These are phyloP conservation scores for Sphecodes monilicornis DNA, from an alignment of 2,888 invertebrate genomes.

Conservation along the genomic window DNA sequence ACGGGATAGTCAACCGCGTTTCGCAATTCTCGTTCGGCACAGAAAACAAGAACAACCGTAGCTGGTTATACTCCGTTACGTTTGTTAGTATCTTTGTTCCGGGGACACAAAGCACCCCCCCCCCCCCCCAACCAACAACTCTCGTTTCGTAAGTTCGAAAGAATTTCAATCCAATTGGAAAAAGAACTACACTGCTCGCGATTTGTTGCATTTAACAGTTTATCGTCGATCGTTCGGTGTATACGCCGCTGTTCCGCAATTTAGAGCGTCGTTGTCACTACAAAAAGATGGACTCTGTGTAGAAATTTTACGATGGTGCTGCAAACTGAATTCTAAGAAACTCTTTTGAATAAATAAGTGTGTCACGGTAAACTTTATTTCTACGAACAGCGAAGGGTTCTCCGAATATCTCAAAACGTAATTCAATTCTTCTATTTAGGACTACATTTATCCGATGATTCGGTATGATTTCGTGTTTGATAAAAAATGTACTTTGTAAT, in stretches of 20 bases:
- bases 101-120: slow-evolving; percentile 29
- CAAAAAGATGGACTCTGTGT: neutral
- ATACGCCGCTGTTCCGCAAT: neutral
- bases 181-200: neutral
- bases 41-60: slow-evolving; percentile 4
- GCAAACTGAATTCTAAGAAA: neutral
- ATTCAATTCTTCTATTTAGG: neutral
- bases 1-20: slow-evolving; percentile 31
- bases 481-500: too few species aligned
- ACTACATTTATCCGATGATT: too few species aligned
- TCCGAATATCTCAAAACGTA: neutral
- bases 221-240: neutral
- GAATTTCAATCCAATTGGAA: neutral
- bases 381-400: neutral
- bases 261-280: neutral
- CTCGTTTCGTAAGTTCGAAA: neutral
- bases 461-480: too few species aligned
- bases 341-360: neutral
- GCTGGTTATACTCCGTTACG: too few species aligned
- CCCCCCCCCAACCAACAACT: neutral
- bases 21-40: slow-evolving; percentile 47
- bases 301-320: neutral
- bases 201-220: neutral
- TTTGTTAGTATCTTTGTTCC: slow-evolving; percentile 15
- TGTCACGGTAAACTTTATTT: neutral